These are phyloP conservation scores for Choristoneura fumiferana DNA, from an alignment of 1,140 invertebrate genomes.

Conservation along the genomic window DNA sequence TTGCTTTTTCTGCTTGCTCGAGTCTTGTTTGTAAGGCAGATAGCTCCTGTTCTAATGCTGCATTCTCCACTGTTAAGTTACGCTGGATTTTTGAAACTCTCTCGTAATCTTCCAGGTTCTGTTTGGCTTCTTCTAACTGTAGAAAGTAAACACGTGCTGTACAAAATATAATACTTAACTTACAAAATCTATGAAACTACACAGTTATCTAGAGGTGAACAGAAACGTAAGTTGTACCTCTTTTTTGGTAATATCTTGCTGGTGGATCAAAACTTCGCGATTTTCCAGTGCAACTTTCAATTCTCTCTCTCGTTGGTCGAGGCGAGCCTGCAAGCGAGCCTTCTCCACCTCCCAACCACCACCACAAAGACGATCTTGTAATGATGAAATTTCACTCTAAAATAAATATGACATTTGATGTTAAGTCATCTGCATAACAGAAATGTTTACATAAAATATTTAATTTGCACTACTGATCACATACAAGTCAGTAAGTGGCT, in stretches of 20 bases:
- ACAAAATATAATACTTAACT: too few species aligned
- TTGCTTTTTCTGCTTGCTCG: conserved; percentile 87
- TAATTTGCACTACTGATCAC: too few species aligned
- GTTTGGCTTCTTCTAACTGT: conserved; percentile 88
- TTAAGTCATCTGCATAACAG: too few species aligned
- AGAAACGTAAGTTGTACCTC: too few species aligned
- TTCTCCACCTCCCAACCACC: conserved; percentile 82
- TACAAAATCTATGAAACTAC: too few species aligned
- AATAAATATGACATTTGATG: too few species aligned
- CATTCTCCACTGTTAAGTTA: conserved; percentile 86
- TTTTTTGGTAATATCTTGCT: conserved; percentile 63
- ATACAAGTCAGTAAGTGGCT: too few species aligned
- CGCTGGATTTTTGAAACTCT: conserved; percentile 90
- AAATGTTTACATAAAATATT: too few species aligned
- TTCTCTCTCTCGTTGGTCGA: conserved; percentile 87
- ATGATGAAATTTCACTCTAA: conserved; percentile 83
- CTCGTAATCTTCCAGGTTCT: conserved; percentile 92
- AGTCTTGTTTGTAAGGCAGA: conserved; percentile 85
- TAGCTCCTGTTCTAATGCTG: conserved; percentile 87
- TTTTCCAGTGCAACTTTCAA: conserved; percentile 86
- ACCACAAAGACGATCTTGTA: conserved; percentile 81
- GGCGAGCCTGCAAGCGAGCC: conserved; percentile 82
- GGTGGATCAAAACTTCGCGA: conserved; percentile 81
- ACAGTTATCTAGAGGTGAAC: too few species aligned
- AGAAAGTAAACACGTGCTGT: too few species aligned